Evolutionary conservation across 2,113 vertebrate genomes (phyloP).

Genomic region (Alethe diademata): DNA sequence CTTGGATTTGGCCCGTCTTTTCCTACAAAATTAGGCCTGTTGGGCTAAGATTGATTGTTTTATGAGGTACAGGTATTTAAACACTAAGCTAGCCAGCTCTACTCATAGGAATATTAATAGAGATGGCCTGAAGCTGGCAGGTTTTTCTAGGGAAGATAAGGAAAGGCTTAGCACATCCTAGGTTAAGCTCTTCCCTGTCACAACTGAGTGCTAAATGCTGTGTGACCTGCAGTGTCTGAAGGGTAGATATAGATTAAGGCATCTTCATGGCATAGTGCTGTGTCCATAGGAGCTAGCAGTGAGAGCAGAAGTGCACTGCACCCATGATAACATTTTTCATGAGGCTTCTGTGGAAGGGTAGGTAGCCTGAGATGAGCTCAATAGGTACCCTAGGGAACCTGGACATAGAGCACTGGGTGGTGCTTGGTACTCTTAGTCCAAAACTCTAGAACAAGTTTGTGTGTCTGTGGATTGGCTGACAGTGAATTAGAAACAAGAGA

Average conservation of each 20-base stretch:
- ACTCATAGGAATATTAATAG: not conserved
- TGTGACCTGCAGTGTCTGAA: not conserved
- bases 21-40: not conserved
- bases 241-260: not conserved
- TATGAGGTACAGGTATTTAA: not conserved
- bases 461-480: not conserved
- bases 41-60: not conserved
- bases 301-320: not conserved
- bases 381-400: not conserved
- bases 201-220: not conserved
- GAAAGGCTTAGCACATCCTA: not conserved
- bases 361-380: not conserved
- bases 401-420: rapidly evolving
- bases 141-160: not conserved
- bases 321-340: not conserved
- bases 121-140: not conserved
- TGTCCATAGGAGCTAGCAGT: not conserved
- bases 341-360: not conserved
- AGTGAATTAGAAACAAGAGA: not conserved
- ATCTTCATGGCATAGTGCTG: not conserved
- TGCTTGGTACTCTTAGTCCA: not conserved
- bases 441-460: not conserved
- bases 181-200: not conserved
- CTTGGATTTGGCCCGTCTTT: not conserved
- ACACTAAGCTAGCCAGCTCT: not conserved